Evolutionary conservation across 2,888 invertebrate genomes (phyloP).

Genomic region (Lochmaea crataegi): DNA sequence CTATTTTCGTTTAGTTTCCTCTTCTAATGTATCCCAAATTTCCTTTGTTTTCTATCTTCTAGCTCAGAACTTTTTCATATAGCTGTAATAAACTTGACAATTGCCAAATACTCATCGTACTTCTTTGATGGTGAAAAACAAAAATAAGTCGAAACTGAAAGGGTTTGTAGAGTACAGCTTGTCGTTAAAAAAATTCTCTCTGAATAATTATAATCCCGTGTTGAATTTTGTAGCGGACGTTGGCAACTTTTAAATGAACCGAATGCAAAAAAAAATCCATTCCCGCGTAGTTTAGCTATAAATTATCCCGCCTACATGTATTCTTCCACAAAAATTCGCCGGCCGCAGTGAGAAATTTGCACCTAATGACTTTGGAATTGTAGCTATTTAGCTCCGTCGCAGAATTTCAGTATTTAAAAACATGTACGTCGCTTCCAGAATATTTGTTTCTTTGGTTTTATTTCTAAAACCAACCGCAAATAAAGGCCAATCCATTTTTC

Average conservation of each 20-base stretch:
- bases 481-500: not conserved
- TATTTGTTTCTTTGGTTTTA: conserved; percentile 5
- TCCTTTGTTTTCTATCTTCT: too few species aligned
- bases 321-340: conserved; percentile 41
- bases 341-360: conserved; percentile 41
- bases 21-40: too few species aligned
- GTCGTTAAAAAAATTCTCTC: conserved; percentile 10
- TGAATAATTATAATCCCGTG: conserved; percentile 16
- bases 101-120: too few species aligned
- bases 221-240: conserved; percentile 22
- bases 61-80: too few species aligned
- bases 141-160: not conserved
- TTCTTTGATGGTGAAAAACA: too few species aligned
- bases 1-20: too few species aligned
- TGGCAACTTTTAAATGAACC: conserved; percentile 42
- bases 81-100: too few species aligned
- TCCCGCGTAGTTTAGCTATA: conserved; percentile 47
- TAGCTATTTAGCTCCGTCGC: conserved; percentile 38
- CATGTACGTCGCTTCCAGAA: not conserved
- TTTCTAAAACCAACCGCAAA: not conserved
- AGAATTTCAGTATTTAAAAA: conserved; percentile 32
- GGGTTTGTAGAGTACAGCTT: not conserved
- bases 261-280: conserved; percentile 44
- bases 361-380: conserved; percentile 46
- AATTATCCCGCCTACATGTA: conserved; percentile 44